Base-by-base conservation (phyloP, 2,797 vertebrate species). In the Chelonia mydas region DNA sequence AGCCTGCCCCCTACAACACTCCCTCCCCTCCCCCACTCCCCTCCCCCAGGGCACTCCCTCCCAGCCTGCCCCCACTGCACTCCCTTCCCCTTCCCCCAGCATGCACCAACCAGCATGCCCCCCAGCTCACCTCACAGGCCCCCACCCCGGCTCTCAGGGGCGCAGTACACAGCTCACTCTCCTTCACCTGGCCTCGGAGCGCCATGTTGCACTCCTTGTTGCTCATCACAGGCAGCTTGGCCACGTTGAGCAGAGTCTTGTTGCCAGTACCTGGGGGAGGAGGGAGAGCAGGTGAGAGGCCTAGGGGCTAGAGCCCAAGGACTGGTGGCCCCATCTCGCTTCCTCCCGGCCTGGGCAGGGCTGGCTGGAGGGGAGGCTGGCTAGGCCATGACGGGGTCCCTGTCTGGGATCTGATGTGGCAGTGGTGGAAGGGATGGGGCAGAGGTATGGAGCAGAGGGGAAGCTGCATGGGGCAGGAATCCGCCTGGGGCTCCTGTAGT, bases 91-190 rank as follows among this genome's bases (percentile, higher is more conserved):
- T 37, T 13, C 31, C 47, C 13, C 61, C 45, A 11, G 41, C 31
- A 5, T 47, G 81, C 61, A 3, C 16, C 31, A 27, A 11, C 77
- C 45, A 7, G 33, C 31, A 1, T 53, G 81, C 53, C 49, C 45
- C 4, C 0, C 33, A 41, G 89, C 98, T 93, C 97, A 99, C 99
- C 99, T 99, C 99, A 5, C 99, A 99, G 81, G 99, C 99, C 1
- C 99, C 99, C 2, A 98, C 98, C 0, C 99, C 98, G 0, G 97
- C 98, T 2, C 96, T 95, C 95, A 99, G 98, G 0, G 98, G 98
- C 53, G 92, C 96, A 0, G 99, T 99, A 97, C 99, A 99, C 98
- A 99, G 99, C 98, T 99, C 99, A 0, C 97, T 99, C 94, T 99
- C 99, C 23, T 98, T 98, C 28, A 99, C 97, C 0, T 98, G 99